Base-by-base conservation (phyloP, 2,113 vertebrate genomes). In the Acrocephalus kingi region DNA sequence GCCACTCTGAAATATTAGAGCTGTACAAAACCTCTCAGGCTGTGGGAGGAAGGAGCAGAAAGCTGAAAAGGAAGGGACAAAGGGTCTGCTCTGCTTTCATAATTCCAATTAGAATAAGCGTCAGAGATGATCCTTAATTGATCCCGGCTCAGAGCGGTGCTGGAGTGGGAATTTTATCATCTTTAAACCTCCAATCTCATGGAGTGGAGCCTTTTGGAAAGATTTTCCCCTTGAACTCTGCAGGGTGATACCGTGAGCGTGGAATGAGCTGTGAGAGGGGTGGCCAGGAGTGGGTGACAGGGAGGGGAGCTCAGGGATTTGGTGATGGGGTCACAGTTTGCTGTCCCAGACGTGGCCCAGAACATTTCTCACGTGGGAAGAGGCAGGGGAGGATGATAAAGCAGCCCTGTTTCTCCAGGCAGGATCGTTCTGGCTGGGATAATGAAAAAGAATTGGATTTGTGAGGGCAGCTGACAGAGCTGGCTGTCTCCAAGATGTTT, bases 161-260 rank as follows among this genome's bases (percentile, higher is more conserved):
- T 67, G 31, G 33, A 71, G 45, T 58, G 46, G 67, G 58, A 76
- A 48, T 88, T 92, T 82, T 18, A 20, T 67, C 77, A 12, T 72
- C 69, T 35, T 48, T 39, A 66, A 61, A 39, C 12, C 27, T 89
- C 27, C n/a, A 49, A 22, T 43, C 35, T 69, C 22, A 3, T 1
- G 8, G 58, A 51, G 35, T 28, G 41, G 31, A 72, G 41, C 6
- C 48, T 51, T 63, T 49, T 11, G 27, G 63, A 8, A 77, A 46
- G 37, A 37, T 37, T 86, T 61, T 45, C 31, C 23, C 35, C 14
- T 82, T 63, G 10, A 23, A 5, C 41, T 61, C 49, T 37, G 16
- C 24, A 0, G 25, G 54, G n/a, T 0, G 1, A 18, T 41, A 15
- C 1, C 2, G 5, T 31, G 58, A 51, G 71, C 6, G 0, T 3